Base-by-base conservation (phyloP, 2,888 invertebrate species). In the Synergus japonicus region DNA sequence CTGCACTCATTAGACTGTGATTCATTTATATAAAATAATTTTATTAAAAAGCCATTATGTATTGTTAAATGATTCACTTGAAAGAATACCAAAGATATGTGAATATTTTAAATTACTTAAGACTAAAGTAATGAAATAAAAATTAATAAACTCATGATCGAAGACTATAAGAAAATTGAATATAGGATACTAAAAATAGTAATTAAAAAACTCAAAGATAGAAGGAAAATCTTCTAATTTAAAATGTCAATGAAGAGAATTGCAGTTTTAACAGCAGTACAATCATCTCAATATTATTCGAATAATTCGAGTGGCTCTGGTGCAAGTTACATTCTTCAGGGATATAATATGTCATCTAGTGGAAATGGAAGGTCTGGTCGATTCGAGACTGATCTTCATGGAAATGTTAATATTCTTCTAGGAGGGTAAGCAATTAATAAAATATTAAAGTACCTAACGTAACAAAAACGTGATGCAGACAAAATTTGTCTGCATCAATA, bases 321-420 rank as follows among this genome's bases (percentile, higher is more conserved):
- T 22, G 58, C 18, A 43, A 64, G 79, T 77, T 82, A 82, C 54
- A 79, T 78, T 29, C 79, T 79, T 49, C 84, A 84, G 73, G 87
- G 87, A 77, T 85, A 85, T 82, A 87, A 88, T 81, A 85, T 87
- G 83, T 84, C 87, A 12, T 73, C 54, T 54, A 83, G 82, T 82
- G 84, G 85, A 65, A 83, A 85, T 81, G 86, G 88, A 82, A 85
- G 86, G 78, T 78, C 83, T 13, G 89, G 90, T 80, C 86, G 87
- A 44, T 90, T 85, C 82, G 90, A 90, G 76, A 86, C 87, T 46
- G 93, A 93, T 87, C 91, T 94, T 83, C 93, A 95, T 89, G 95
- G 95, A 86, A 94, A 94, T 88, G 94, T 95, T 89, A 96, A 96
- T 92, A 94, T 96, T 85, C 94, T 96, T 87, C 94, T 97, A 86